These are phyloP conservation scores for Gymnocypris eckloni DNA, from an alignment of 2,797 vertebrate species.

Conservation along the genomic window DNA sequence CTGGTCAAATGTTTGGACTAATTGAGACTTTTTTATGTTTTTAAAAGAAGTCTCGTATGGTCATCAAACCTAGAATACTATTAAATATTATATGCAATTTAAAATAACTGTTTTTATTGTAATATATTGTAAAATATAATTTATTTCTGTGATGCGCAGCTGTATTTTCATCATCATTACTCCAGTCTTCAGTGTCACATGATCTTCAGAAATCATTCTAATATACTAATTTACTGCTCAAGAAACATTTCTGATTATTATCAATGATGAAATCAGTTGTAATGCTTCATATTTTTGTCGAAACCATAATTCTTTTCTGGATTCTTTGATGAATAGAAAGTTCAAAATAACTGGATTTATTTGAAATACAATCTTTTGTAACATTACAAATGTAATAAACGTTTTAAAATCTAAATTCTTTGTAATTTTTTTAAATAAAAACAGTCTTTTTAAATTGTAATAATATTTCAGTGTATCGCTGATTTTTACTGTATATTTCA, in stretches of 20 bases:
- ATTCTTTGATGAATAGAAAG: background rate
- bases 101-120: background rate
- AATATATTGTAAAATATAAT: background rate
- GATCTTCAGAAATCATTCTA: background rate
- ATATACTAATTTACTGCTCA: background rate
- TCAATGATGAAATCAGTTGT: background rate
- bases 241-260: background rate
- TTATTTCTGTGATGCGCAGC: background rate
- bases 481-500: background rate
- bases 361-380: background rate
- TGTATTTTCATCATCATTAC: background rate
- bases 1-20: background rate
- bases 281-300: background rate
- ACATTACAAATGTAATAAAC: background rate
- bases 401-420: background rate
- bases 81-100: background rate
- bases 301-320: background rate
- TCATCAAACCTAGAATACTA: background rate
- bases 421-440: background rate
- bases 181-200: background rate
- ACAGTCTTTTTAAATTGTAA: background rate
- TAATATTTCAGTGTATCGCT: background rate
- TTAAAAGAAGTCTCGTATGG: no score
- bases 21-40: background rate
- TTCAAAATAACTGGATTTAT: background rate